Conservation (phyloP, 2,797 vertebrate species). For the Lepus oiostolus region DNA sequence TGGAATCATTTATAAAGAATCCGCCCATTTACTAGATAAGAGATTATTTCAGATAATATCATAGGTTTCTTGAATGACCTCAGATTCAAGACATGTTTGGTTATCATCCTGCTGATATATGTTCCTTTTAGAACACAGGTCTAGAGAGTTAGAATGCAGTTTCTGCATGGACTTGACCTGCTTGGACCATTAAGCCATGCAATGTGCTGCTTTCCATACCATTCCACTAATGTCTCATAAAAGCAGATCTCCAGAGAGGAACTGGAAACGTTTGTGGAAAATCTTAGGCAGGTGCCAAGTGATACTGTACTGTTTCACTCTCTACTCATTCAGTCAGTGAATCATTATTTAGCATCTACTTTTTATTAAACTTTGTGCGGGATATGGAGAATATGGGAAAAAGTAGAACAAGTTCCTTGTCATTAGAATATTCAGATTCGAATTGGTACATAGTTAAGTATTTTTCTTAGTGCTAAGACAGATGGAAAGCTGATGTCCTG, state of each 20-base stretch:
- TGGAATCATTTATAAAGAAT: neutral
- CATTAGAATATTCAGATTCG: neutral
- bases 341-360: neutral
- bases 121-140: neutral
- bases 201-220: neutral
- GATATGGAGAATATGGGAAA: neutral
- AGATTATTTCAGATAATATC: neutral
- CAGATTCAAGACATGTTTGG: constrained; percentile 13
- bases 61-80: constrained; percentile 8
- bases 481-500: neutral
- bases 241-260: constrained; percentile 27
- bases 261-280: neutral
- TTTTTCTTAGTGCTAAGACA: constrained; percentile 9
- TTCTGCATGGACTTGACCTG: neutral
- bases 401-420: neutral
- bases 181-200: neutral
- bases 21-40: neutral
- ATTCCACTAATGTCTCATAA: neutral
- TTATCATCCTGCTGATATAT: neutral
- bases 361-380: neutral
- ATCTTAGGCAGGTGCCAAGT: neutral
- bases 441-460: neutral
- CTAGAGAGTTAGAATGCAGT: neutral
- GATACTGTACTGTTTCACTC: neutral
- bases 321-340: neutral